Base-by-base conservation (phyloP, 1,140 invertebrate species). In the Microplitis mediator region DNA sequence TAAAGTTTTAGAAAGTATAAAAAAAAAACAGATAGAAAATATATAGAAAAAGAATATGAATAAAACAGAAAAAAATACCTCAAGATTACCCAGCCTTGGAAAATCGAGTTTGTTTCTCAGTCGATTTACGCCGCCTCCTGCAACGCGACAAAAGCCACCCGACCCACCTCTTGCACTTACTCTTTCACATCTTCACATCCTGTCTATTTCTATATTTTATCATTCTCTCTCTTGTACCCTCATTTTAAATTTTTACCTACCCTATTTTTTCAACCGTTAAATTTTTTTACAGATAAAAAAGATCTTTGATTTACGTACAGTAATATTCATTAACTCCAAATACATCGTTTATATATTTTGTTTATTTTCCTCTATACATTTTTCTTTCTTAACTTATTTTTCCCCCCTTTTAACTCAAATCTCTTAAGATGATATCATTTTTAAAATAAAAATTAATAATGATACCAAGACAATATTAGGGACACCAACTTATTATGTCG, bases 241-340 rank as follows among this genome's bases (percentile, higher is more conserved):
- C 39, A 63, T 31, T 50, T 45, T n/a, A n/a, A 6, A 32, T 62
- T 13, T 34, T 36, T 62, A n/a, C 34, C 34, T 3, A 14, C 52
- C n/a, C 14, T 35, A 56, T 64, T 34, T 50, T 23, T n/a, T 35
- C 36, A 56, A 45, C 51, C 52, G 36, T 16, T 56, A 74, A 74
- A 74, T 71, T 71, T 74, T 63, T 66, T 71, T 31, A 70, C 69
- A 72, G 71, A 75, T 75, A 75, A 73, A 58, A 45, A 45, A 45
- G 6, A 45, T 45, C 71, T 31, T 51, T 75, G 74, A 75, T 75
- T 75, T 75, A 75, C 71, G 71, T 69, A 36, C 67, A 67, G 68
- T 63, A 69, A 75, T 71, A 70, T 71, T 75, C 71, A 73, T 75
- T 75, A 73, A 73, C 67, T 70, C 34, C 13, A 56, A 61, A 69